These are phyloP conservation scores for Charadrius vociferus DNA, from an alignment of 2,113 vertebrate species.

Conservation along the genomic window DNA sequence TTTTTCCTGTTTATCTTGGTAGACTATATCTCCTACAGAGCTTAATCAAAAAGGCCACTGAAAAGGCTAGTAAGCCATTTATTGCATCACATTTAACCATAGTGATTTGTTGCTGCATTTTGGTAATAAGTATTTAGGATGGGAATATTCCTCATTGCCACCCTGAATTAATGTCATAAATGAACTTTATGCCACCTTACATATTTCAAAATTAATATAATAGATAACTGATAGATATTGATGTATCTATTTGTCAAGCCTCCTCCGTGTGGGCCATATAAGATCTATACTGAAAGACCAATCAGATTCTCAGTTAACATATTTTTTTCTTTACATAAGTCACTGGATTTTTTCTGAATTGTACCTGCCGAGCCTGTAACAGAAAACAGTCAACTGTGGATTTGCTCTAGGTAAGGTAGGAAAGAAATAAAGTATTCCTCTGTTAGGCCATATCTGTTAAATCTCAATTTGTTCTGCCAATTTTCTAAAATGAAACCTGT, in stretches of 20 bases:
- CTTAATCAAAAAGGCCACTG: background rate
- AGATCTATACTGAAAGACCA: background rate
- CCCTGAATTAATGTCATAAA: background rate
- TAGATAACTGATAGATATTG: background rate
- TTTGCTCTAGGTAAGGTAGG: background rate
- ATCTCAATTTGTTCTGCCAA: background rate
- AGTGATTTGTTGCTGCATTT: background rate
- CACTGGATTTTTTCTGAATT: background rate
- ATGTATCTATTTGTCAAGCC: background rate
- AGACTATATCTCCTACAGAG: background rate
- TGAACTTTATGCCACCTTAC: background rate
- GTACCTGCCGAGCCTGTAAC: background rate
- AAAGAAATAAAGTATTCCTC: background rate
- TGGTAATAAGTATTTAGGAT: background rate
- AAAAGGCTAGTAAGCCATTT: background rate
- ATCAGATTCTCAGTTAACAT: background rate
- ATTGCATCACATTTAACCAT: background rate
- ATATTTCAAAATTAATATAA: background rate
- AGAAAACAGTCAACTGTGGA: background rate
- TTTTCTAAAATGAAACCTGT: background rate
- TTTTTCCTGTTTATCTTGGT: background rate
- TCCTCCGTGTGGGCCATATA: background rate
- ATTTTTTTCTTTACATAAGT: background rate
- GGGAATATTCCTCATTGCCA: fast-evolving
- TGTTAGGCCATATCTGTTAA: background rate